phyloP scores from a whole-genome alignment of 2,888 invertebrate species.

The Acrobasis repandana region DNA sequence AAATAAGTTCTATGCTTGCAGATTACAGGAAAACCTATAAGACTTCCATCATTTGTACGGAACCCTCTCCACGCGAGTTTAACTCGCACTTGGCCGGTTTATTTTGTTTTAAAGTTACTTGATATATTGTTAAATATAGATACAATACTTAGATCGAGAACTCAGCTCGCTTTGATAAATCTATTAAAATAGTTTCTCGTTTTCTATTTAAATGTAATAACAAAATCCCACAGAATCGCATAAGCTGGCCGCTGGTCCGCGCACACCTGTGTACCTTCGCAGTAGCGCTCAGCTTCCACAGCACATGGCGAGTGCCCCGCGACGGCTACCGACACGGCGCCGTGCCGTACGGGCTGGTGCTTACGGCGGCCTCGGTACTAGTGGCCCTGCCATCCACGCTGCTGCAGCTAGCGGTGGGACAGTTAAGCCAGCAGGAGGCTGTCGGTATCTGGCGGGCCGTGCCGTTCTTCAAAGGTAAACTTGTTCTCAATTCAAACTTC shows the following conservation, averaged over 20 bases:
- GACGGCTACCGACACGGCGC: slow-evolving; percentile 74
- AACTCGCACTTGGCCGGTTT: no score
- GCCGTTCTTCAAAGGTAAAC: slow-evolving; percentile 85
- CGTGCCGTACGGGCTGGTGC: slow-evolving; percentile 77
- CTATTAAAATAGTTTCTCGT: not conserved
- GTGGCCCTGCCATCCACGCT: slow-evolving; percentile 83
- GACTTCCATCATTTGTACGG: no score
- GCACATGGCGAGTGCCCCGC: slow-evolving; percentile 83
- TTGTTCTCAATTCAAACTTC: no score
- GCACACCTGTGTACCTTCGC: slow-evolving; percentile 78
- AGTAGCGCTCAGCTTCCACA: slow-evolving; percentile 80
- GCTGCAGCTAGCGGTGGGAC: slow-evolving; percentile 85
- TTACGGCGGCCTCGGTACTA: slow-evolving; percentile 69
- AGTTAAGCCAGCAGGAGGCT: slow-evolving; percentile 85
- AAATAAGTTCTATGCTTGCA: no score
- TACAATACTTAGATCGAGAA: no score
- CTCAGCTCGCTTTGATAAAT: no score
- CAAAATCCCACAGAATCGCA: slow-evolving; percentile 42
- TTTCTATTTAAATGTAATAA: slow-evolving; percentile 6
- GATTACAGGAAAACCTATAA: no score
- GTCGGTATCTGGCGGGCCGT: slow-evolving; percentile 86
- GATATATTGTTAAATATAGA: no score
- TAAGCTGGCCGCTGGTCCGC: slow-evolving; percentile 54
- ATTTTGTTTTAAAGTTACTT: no score
- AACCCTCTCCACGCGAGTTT: no score